Evolutionary conservation across 2,888 invertebrate genomes (phyloP), one percentile per base, ranked within the genome.

Genomic region (Sesamia inferens): DNA sequence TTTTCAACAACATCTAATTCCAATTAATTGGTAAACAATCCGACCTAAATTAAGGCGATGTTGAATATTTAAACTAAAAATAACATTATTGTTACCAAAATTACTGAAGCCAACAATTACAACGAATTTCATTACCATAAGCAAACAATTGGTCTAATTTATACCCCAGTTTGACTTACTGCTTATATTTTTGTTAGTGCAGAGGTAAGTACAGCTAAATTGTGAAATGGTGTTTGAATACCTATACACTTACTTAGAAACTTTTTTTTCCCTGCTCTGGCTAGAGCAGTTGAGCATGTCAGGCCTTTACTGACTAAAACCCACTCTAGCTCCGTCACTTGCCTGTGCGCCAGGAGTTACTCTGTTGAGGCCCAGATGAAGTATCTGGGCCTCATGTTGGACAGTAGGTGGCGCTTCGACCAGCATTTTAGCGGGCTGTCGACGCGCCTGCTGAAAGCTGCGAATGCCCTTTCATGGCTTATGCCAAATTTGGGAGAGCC

Each of bases 151-250:
- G 19, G 48, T 72, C 58, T 59, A 58, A 69, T 64, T 61, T 72
- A 63, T 62, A 70, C 67, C 16, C 64, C 22, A 81, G 70, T 55
- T 84, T 71, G 68, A 67, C 58, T 81, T 77, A 63, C 76, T 76
- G 69, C 66, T 71, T 66, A 83, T 62, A 71, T 83, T 75, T 78
- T 83, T 85, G 76, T 80, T 75, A 47, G 61, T 58, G 51, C 70
- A 24, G 70, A 68, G 62, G 44, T 66, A 57, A 65, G 58, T 71
- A 63, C 22, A 5, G 1, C 6, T 19, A 44, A 65, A 64, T 59
- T 62, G n/a, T 16, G 57, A 57, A 80, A 65, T 57, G 24, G 11
- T 10, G 58, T 71, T 65, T 31, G 31, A 48, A 19, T 57, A 6
- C 5, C 16, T 78, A 22, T 10, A 14, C 42, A 48, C 2, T 1